phyloP scores from a whole-genome alignment of 2,888 invertebrate genomes.

The Baccha elongata region DNA sequence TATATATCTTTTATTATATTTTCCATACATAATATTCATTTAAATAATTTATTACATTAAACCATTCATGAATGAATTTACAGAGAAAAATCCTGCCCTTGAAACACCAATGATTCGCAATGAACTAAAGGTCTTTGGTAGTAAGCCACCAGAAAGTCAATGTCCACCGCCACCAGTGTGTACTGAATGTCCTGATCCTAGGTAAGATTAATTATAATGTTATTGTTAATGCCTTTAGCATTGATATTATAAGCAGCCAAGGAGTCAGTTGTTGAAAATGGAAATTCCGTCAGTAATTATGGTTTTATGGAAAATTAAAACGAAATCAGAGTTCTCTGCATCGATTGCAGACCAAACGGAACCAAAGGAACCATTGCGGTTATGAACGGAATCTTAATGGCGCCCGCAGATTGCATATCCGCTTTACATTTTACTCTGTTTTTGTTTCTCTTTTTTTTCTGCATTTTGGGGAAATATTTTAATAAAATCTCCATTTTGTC shows the following conservation, averaged over 20 bases:
- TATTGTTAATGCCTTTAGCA: slow-evolving; percentile 36
- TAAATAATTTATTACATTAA: slow-evolving; percentile 18
- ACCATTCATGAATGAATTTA: slow-evolving; percentile 45
- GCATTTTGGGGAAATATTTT: not conserved
- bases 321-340: not conserved
- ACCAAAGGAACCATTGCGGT: slow-evolving; percentile 12
- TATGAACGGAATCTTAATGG: slow-evolving; percentile 30
- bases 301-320: slow-evolving; percentile 12
- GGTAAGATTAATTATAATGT: slow-evolving; percentile 77
- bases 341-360: slow-evolving; percentile 17
- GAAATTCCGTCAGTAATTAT: not conserved
- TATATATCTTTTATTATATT: not conserved
- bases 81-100: slow-evolving; percentile 83
- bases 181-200: slow-evolving; percentile 85
- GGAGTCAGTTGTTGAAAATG: not conserved
- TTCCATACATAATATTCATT: slow-evolving; percentile 20
- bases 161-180: slow-evolving; percentile 86
- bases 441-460: slow-evolving; percentile 16
- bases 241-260: slow-evolving; percentile 13
- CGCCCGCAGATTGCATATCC: slow-evolving; percentile 27
- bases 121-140: slow-evolving; percentile 84
- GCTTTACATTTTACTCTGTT: not conserved
- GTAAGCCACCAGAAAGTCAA: slow-evolving; percentile 85
- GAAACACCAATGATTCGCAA: slow-evolving; percentile 83
- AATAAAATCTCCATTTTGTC: slow-evolving; percentile 16